Evolutionary conservation across 2,113 vertebrate species (phyloP), one percentile per base, ranked within the genome.

Genomic region (Clupea harengus): DNA sequence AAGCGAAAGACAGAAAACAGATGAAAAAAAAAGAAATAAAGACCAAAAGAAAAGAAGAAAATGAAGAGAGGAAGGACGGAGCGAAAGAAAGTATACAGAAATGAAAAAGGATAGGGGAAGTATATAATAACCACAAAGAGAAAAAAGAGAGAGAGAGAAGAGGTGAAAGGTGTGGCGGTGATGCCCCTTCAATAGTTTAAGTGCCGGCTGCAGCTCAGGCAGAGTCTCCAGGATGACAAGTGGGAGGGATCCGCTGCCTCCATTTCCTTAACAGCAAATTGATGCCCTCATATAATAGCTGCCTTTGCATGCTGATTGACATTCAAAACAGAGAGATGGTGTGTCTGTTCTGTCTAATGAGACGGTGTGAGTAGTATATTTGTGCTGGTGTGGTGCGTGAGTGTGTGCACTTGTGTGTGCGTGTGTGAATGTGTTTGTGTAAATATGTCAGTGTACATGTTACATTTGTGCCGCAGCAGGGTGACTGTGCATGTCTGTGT

Each of bases 101-200:
- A 46, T 8, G 0, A 8, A 81, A 47, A 81, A 47, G 82, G 39
- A 28, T 78, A 45, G 44, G 45, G 39, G 39, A 39, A 87, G 64
- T 57, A 81, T 52, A 15, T 86, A 46, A 81, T 80, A 81, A 86
- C n/a, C n/a, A n/a, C 44, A 81, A 18, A 75, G 11, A 50, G 28
- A 81, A 85, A 78, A 60, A 0, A 60, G 20, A 22, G 7, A n/a
- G 22, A 64, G 5, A 64, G 22, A 9, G 22, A 25, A 9, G 9
- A 39, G 39, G 39, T 39, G 39, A 22, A 64, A 25, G 5, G 57
- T 17, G 17, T 54, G 47, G 47, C 13, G 50, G 6, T 52, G 50
- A 0, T 52, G 13, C 50, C 13, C 50, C 54, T 7, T 60, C 54
- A 60, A 20, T 60, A 9, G 57, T 25, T 64, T 64, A 64, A 54